A percentile compares a stretch with the other conserved stretches of the same genome.
Conservation (phyloP, 64 coral and sea anemone species). For the Montipora capricornis region DNA sequence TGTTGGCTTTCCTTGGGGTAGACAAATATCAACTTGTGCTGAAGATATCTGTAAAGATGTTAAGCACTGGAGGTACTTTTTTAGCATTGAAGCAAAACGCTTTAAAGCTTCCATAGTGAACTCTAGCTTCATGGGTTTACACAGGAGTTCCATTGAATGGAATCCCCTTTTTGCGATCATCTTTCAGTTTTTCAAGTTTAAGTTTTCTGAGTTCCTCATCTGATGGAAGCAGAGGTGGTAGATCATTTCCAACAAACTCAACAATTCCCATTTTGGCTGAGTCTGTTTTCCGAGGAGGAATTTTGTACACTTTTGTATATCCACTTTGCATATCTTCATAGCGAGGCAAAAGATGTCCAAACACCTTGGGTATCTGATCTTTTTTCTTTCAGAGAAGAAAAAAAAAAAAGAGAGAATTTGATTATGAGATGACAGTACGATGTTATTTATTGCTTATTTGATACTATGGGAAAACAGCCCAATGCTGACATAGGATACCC, state of each 20-base stretch:
- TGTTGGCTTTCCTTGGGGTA: not conserved
- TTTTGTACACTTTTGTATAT: constrained; percentile 93
- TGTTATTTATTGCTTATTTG: not conserved
- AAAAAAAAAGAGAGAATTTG: not conserved
- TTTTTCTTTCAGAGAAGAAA: constrained; percentile 72
- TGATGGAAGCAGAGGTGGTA: constrained; percentile 78
- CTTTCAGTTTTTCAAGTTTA: constrained; percentile 83
- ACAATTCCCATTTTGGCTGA: constrained; percentile 97
- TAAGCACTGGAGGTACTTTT: too few relatives aligned
- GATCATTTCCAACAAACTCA: constrained; percentile 90
- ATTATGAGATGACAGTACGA: not conserved
- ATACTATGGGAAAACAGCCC: too few relatives aligned
- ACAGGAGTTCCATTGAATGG: constrained; percentile 83
- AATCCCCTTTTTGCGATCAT: constrained; percentile 67
- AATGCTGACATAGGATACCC: too few relatives aligned
- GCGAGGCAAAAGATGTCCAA: constrained; percentile 87
- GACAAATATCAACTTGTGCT: not conserved
- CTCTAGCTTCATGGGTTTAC: not conserved
- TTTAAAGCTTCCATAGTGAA: not conserved
- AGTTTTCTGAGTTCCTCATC: constrained; percentile 82
- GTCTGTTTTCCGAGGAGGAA: constrained; percentile 90
- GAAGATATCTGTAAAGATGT: too few relatives aligned
- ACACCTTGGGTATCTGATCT: constrained; percentile 94
- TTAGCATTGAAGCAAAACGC: too few relatives aligned
- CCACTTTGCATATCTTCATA: constrained; percentile 73